Evolutionary conservation across 1,140 invertebrate genomes (phyloP).

Genomic region (Branchinecta lindahli): DNA sequence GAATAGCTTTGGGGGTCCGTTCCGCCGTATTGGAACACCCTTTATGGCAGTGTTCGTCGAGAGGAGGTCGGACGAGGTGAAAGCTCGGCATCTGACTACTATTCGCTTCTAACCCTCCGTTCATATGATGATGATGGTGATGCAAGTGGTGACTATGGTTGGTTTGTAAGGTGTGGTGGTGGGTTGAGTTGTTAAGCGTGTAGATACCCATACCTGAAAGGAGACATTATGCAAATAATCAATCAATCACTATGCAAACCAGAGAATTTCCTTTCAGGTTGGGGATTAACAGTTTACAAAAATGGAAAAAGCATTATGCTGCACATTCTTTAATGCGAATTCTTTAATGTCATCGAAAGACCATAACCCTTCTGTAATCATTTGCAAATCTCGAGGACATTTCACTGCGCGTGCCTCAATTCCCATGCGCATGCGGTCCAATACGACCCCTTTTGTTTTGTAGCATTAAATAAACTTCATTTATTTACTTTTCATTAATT

Average conservation of each 20-base stretch:
- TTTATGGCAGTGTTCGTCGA: conserved; percentile 36
- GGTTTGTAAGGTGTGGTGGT: conserved; percentile 18
- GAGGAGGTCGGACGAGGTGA: conserved; percentile 67
- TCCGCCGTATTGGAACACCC: conserved; percentile 22
- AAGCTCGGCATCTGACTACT: conserved; percentile 42
- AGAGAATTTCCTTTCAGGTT: too few relatives aligned
- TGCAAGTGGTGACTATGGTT: conserved; percentile 4
- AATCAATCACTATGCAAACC: background rate
- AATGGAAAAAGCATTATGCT: too few relatives aligned
- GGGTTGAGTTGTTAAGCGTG: conserved; percentile 23
- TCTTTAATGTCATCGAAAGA: too few relatives aligned
- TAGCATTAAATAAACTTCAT: too few relatives aligned
- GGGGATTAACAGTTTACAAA: too few relatives aligned
- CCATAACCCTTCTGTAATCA: too few relatives aligned
- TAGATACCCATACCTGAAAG: conserved; percentile 12
- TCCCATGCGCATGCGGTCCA: too few relatives aligned
- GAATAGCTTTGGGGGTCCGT: conserved; percentile 78
- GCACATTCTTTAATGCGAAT: too few relatives aligned
- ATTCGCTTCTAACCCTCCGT: conserved; percentile 36
- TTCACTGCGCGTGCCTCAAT: too few relatives aligned
- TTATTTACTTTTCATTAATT: too few relatives aligned
- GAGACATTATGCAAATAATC: background rate
- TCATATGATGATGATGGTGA: conserved; percentile 42
- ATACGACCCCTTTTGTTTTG: too few relatives aligned
- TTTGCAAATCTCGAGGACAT: too few relatives aligned